Conservation (phyloP, 2,797 vertebrate species). For the Pangasius krempfi region DNA sequence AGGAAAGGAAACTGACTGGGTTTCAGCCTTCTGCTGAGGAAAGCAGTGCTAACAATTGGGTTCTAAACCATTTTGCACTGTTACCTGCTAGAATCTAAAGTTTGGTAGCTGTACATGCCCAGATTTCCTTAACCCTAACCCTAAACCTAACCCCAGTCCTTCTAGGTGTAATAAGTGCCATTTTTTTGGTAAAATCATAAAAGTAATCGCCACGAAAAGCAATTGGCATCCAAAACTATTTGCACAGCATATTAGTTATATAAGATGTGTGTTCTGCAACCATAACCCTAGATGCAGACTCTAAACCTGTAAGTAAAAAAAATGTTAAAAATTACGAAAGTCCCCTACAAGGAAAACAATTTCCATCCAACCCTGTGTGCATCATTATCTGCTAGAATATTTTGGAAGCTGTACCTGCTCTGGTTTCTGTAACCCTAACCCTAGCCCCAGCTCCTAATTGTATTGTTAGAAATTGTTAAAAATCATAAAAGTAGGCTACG, state of each 20-base stretch:
- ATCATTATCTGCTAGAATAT: not conserved
- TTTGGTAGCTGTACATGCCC: not conserved
- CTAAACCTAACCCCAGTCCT: not conserved
- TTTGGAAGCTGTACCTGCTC: not conserved
- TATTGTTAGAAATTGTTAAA: not conserved
- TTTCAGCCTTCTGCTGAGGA: constrained; percentile 24
- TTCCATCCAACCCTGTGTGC: not conserved
- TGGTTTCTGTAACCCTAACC: not conserved
- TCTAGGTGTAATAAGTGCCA: not conserved
- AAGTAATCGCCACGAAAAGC: not conserved
- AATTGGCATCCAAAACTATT: not conserved
- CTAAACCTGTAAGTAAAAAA: not conserved
- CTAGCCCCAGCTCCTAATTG: not conserved
- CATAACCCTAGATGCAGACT: not conserved
- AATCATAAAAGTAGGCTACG: not conserved
- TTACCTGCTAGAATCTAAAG: constrained; percentile 7
- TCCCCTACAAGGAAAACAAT: not conserved
- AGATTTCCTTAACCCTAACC: not conserved
- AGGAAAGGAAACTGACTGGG: constrained; percentile 24
- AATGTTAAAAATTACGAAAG: not conserved
- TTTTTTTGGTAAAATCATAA: not conserved
- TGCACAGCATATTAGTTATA: not conserved
- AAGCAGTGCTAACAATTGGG: constrained; percentile 13
- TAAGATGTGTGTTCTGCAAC: not conserved
- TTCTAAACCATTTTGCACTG: constrained; percentile 2